Evolutionary conservation across 2,797 vertebrate genomes (phyloP), one percentile per base, ranked within the genome.

Genomic region (Poeciliopsis turneri): DNA sequence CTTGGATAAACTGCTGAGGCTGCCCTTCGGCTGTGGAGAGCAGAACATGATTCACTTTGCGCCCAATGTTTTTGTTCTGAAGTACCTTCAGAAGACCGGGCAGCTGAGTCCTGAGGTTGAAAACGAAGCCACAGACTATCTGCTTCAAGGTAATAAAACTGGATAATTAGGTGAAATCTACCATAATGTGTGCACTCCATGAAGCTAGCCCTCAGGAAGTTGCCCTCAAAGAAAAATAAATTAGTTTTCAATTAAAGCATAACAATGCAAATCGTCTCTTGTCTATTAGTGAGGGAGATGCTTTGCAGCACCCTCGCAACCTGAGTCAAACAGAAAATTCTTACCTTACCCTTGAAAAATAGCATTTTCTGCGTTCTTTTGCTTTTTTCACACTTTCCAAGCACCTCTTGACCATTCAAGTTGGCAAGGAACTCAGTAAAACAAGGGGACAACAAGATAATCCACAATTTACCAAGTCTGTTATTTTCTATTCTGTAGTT

Each of bases 1-100:
- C 87, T 90, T 98, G 90, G 97, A 97, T 94, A 97, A 95, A n/a
- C 96, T 98, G 47, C 88, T 98, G 83, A 94, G 96, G 2, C 91
- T 98, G 30, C 98, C 97, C 0, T 98, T 97, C 68, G 98, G 97
- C 78, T 99, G 97, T 43, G 97, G 98, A n/a, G 97, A 99, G 89
- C 98, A 99, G 94, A 99, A 99, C 93, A 98, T 99, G 97, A 97
- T 98, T 94, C 98, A 97, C 78, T 98, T 98, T 84, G 97, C 97
- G 1, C 97, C 97, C n/a, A 98, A 98, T 0, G 95, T 99, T 75
- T 99, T 98, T 84, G 97, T 99, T 68, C 94, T 98, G n/a, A 98
- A 97, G 84, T 99, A 99, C 76, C 96, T 98, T 78, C 97, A 97
- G 93, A 97, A 97, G 94, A 99, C 98, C 68, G 94, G 92, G 15